Evolutionary conservation across 37 sponge, comb jelly and placozoan genomes (phyloP).

Genomic region (Amphimedon queenslandica): DNA sequence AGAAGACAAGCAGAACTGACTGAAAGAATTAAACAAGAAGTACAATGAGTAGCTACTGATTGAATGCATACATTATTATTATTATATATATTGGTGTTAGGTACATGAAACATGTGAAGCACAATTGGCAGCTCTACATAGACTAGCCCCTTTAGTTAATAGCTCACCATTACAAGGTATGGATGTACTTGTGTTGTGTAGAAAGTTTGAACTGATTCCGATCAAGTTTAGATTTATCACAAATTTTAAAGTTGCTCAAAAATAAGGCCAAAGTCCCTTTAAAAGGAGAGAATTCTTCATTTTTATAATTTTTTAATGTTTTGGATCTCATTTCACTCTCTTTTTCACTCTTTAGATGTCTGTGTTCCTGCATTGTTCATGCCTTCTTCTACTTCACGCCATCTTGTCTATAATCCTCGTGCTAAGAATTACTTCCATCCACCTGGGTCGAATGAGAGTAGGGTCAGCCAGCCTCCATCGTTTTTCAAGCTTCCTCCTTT

Average conservation of each 20-base stretch:
- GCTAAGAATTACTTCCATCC: slow-evolving; percentile 87
- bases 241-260: no score
- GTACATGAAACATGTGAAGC: slow-evolving; percentile 67
- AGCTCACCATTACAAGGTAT: slow-evolving; percentile 10
- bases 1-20: slow-evolving; percentile 59
- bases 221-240: no score
- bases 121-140: slow-evolving; percentile 62
- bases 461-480: slow-evolving; percentile 74
- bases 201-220: no score
- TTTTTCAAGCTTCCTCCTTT: slow-evolving; percentile 59
- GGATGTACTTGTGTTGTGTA: no score
- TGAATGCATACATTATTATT: no score
- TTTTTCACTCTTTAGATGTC: slow-evolving; percentile 39
- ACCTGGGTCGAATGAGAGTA: slow-evolving; percentile 42
- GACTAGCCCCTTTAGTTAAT: slow-evolving; percentile 31
- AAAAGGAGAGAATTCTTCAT: no score
- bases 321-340: no score
- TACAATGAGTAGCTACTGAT: slow-evolving; percentile 10
- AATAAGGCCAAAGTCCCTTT: no score
- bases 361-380: slow-evolving; percentile 81
- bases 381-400: slow-evolving; percentile 54
- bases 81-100: no score
- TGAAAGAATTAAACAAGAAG: slow-evolving; percentile 59
- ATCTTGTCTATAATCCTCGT: slow-evolving; percentile 60
- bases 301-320: no score